phyloP scores from a whole-genome alignment of 2,888 invertebrate species.

The Meta bourneti region DNA sequence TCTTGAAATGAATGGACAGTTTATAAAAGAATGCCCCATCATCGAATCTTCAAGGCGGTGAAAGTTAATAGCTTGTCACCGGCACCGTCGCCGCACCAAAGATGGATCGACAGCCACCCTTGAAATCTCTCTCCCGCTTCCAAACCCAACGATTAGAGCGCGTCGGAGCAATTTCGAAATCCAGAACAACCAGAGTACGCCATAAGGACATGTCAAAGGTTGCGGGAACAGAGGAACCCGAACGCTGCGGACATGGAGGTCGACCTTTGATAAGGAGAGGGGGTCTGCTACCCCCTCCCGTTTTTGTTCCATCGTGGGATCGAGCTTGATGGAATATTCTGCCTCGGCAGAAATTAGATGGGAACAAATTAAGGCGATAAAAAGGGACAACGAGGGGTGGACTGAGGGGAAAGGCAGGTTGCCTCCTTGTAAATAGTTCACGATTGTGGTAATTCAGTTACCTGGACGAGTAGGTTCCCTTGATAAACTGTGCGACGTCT shows the following conservation, averaged over 20 bases:
- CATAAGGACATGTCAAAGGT: slow-evolving; percentile 70
- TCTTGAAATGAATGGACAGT: too few species aligned
- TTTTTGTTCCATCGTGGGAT: slow-evolving; percentile 47
- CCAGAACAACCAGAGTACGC: slow-evolving; percentile 10
- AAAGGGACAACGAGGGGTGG: neutral
- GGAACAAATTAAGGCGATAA: slow-evolving; percentile 74
- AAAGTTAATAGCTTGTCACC: slow-evolving; percentile 28
- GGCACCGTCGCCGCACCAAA: neutral
- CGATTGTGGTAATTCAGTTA: slow-evolving; percentile 72
- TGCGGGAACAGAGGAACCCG: slow-evolving; percentile 27
- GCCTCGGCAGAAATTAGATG: slow-evolving; percentile 56
- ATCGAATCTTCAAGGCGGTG: neutral
- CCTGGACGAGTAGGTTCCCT: slow-evolving; percentile 35
- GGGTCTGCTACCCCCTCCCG: slow-evolving; percentile 1
- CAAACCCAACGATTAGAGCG: slow-evolving; percentile 3
- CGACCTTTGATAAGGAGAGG: slow-evolving; percentile 12
- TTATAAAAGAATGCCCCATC: too few species aligned
- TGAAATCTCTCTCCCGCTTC: neutral
- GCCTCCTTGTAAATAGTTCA: slow-evolving; percentile 65
- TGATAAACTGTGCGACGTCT: slow-evolving; percentile 21
- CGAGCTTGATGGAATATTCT: slow-evolving; percentile 47
- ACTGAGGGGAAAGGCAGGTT: neutral
- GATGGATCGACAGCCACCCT: slow-evolving; percentile 26
- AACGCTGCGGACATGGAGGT: slow-evolving; percentile 44
- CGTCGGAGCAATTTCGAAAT: slow-evolving; percentile 52